Conservation (phyloP, 2,797 vertebrate genomes). For the Gadopsis marmoratus region DNA sequence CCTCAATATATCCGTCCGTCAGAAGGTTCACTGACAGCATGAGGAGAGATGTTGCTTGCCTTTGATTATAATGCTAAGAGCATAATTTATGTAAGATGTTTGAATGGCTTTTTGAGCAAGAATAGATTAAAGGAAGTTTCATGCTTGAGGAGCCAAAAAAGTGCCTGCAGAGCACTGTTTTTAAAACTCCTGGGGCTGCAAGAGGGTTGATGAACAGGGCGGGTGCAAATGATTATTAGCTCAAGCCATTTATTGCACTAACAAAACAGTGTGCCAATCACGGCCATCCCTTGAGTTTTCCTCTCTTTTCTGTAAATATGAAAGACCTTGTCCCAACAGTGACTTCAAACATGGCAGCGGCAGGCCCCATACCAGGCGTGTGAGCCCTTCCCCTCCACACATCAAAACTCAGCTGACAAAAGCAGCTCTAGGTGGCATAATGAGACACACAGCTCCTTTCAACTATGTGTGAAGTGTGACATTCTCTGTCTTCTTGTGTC, state of each 20-base stretch:
- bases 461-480: constrained; percentile 79
- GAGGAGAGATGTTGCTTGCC: constrained; percentile 73
- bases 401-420: constrained; percentile 83
- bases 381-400: constrained; percentile 75
- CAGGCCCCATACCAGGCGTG: constrained; percentile 78
- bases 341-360: constrained; percentile 80
- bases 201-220: constrained; percentile 75
- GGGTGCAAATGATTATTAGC: constrained; percentile 75
- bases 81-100: constrained; percentile 89
- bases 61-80: constrained; percentile 89
- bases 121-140: constrained; percentile 86
- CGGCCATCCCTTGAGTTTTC: constrained; percentile 73
- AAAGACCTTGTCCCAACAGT: constrained; percentile 82
- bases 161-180: constrained; percentile 79
- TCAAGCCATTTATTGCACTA: constrained; percentile 71
- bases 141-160: constrained; percentile 79
- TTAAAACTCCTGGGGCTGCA: constrained; percentile 75
- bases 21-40: constrained; percentile 79
- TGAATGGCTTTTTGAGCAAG: constrained; percentile 86
- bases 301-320: constrained; percentile 81
- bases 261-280: constrained; percentile 83
- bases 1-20: constrained; percentile 80
- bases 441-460: constrained; percentile 79
- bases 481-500: constrained; percentile 73
- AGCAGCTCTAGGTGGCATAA: constrained; percentile 85